Percentiles rank a stretch among this genome's conserved stretches.
phyloP scores from a whole-genome alignment of 2,797 vertebrate species.

The Telmatherina bonti region DNA sequence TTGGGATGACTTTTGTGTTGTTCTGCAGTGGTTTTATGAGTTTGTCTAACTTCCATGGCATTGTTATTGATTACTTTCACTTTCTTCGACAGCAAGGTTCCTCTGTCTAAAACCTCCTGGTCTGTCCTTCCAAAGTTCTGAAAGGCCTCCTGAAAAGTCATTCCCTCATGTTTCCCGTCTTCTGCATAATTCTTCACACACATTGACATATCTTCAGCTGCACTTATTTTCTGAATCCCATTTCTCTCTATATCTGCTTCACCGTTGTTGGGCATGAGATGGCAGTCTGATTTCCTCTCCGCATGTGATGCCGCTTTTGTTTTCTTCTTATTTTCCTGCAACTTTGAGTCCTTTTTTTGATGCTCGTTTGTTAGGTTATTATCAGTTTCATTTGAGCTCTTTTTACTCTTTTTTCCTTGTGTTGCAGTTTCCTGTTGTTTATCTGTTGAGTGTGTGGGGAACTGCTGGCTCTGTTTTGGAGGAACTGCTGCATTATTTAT shows the following conservation, averaged over 20 bases:
- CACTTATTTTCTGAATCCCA: conserved; percentile 74
- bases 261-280: conserved; percentile 26
- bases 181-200: conserved; percentile 60
- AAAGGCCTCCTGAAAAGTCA: conserved; percentile 57
- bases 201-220: conserved; percentile 73
- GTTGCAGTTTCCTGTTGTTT: conserved; percentile 47
- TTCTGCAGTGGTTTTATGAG: conserved; percentile 13
- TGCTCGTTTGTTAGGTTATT: conserved; percentile 42
- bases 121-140: conserved; percentile 69
- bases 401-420: conserved; percentile 29
- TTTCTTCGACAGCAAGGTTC: conserved; percentile 60
- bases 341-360: conserved; percentile 38
- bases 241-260: conserved; percentile 70
- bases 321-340: conserved; percentile 59
- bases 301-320: conserved; percentile 20
- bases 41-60: conserved; percentile 33
- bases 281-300: conserved; percentile 33
- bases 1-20: conserved; percentile 26
- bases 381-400: conserved; percentile 22
- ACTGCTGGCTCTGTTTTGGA: conserved; percentile 44
- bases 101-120: conserved; percentile 42
- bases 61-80: conserved; percentile 53
- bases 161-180: conserved; percentile 63
- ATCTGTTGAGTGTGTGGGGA: conserved; percentile 49
- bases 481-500: conserved; percentile 42